A percentile compares a stretch with the other conserved stretches of the same genome.
Evolutionary conservation across 2,797 vertebrate species (phyloP).

Genomic region (Meda fulgida): DNA sequence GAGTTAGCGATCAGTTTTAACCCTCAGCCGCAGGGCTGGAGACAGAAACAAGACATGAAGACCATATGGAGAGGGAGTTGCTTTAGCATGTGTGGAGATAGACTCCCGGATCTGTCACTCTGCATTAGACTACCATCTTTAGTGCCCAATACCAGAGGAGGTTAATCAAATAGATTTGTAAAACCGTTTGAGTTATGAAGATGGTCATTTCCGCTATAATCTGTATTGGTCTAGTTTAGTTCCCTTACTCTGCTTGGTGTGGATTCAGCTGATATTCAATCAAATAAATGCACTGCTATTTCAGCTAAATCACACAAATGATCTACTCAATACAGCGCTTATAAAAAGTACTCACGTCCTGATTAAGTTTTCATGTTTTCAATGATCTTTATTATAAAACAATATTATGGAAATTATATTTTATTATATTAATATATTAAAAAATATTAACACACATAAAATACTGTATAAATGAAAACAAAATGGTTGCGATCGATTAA

Average conservation of each 20-base stretch:
- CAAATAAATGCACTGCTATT: background rate
- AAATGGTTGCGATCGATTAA: too few relatives aligned
- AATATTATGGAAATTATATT: too few relatives aligned
- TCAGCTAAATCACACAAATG: background rate
- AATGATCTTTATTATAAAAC: too few relatives aligned
- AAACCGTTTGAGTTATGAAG: constrained; percentile 9
- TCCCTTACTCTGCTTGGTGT: background rate
- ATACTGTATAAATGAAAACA: too few relatives aligned
- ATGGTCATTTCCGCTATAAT: background rate
- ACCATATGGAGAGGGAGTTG: constrained; percentile 60
- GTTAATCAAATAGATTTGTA: constrained; percentile 24
- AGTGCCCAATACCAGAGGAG: constrained; percentile 13
- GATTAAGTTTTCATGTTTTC: too few relatives aligned
- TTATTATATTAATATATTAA: too few relatives aligned
- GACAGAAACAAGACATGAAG: constrained; percentile 41
- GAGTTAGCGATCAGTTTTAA: constrained; percentile 49
- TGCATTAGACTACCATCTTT: constrained; percentile 50
- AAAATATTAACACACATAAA: too few relatives aligned
- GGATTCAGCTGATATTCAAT: background rate
- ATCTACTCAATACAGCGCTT: background rate
- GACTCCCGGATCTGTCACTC: constrained; percentile 52
- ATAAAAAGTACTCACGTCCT: background rate
- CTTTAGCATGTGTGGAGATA: constrained; percentile 36
- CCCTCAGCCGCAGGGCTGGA: constrained; percentile 34
- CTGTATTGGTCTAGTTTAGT: background rate